Evolutionary conservation across 1,140 invertebrate species (phyloP).

Genomic region (Bombus pyrosoma): DNA sequence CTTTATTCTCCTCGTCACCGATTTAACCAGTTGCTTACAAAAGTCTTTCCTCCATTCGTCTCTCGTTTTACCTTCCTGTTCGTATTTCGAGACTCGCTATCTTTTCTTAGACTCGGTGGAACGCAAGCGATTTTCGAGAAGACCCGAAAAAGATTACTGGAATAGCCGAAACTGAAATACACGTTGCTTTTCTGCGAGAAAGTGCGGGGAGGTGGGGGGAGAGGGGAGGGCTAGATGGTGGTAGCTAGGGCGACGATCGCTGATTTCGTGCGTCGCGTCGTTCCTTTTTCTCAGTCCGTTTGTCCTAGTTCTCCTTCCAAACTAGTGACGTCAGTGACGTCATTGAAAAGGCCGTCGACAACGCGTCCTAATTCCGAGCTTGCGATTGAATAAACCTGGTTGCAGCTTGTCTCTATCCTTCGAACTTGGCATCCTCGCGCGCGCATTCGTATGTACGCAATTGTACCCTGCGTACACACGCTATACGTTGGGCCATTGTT

Average conservation of each 20-base stretch:
- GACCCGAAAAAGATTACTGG: not conserved
- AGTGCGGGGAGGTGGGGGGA: fast-evolving
- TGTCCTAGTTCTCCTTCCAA: slow-evolving; percentile 73
- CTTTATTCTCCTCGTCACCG: not conserved
- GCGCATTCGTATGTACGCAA: not conserved
- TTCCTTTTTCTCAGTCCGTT: slow-evolving; percentile 50
- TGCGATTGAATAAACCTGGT: slow-evolving; percentile 45
- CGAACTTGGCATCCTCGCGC: not conserved
- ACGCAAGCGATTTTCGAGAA: no score
- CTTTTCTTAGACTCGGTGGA: no score
- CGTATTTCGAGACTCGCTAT: no score
- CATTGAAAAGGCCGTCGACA: slow-evolving; percentile 77
- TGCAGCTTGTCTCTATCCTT: slow-evolving; percentile 19
- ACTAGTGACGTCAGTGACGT: slow-evolving; percentile 76
- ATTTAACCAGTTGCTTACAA: no score
- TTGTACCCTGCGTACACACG: not conserved
- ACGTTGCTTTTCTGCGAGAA: not conserved
- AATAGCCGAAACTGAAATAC: not conserved
- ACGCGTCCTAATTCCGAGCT: slow-evolving; percentile 74
- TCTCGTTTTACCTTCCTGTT: no score
- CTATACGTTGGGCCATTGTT: not conserved
- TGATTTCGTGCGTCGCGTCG: not conserved
- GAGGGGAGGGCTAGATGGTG: fast-evolving
- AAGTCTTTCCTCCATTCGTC: no score
- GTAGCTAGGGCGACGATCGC: slow-evolving; percentile 13